Conservation (phyloP, 2,797 vertebrate genomes). For the Argyrosomus regius region DNA sequence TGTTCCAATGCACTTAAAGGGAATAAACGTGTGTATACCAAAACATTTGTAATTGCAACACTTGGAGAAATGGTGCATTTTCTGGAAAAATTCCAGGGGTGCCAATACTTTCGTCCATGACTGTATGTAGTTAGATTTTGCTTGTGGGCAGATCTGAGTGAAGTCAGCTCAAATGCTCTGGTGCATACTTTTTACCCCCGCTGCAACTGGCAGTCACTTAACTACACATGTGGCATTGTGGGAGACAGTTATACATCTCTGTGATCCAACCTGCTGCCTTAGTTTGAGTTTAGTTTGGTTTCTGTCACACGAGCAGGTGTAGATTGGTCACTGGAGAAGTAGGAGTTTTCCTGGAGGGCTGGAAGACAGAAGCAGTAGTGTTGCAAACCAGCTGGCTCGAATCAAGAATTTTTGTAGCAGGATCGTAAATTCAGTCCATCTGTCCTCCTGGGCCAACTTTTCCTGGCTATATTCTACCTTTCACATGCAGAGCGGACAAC, state of each 20-base stretch:
- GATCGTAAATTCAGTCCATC: constrained; percentile 27
- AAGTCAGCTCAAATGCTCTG: constrained; percentile 16
- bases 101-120: too few relatives aligned
- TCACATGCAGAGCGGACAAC: constrained; percentile 6
- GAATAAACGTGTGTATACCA: too few relatives aligned
- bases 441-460: constrained; percentile 16
- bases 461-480: constrained; percentile 1
- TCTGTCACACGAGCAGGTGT: constrained; percentile 34
- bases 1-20: too few relatives aligned
- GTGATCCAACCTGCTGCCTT: constrained; percentile 17
- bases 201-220: constrained; percentile 26
- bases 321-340: constrained; percentile 32
- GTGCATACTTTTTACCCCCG: constrained; percentile 1
- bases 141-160: constrained; percentile 34
- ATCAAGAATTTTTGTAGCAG: constrained; percentile 21
- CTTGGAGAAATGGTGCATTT: too few relatives aligned
- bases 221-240: constrained; percentile 19
- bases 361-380: constrained; percentile 3
- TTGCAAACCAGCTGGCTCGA: constrained; percentile 19
- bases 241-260: constrained; percentile 10
- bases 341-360: constrained; percentile 22
- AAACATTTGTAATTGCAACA: too few relatives aligned
- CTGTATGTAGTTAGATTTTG: constrained; percentile 32
- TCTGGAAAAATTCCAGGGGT: too few relatives aligned
- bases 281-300: constrained; percentile 36